These are phyloP conservation scores for Virgularia gustaviana DNA, from an alignment of 92 coral and sea anemone genomes.

Conservation along the genomic window DNA sequence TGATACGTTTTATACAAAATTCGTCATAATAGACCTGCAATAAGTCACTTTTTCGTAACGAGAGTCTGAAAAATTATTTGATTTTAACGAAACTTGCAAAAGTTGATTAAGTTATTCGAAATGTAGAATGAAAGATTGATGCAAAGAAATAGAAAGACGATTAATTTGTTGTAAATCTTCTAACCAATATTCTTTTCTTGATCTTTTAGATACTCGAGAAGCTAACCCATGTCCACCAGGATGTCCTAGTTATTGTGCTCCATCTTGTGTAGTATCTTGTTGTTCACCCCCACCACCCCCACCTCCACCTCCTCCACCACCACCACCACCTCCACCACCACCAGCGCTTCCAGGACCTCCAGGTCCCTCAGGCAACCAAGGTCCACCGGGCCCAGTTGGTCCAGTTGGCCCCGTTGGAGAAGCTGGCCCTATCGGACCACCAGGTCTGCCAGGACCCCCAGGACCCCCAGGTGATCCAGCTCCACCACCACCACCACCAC, in stretches of 20 bases:
- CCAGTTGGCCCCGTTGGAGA: conserved; percentile 99
- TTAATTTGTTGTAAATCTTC: background rate
- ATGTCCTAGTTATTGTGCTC: conserved; percentile 88
- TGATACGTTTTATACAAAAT: too few relatives aligned
- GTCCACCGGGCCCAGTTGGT: conserved; percentile 99
- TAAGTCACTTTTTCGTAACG: too few relatives aligned
- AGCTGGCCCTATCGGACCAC: conserved; percentile 98
- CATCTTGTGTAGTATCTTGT: conserved; percentile 92
- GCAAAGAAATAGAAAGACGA: too few relatives aligned
- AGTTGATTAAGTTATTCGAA: background rate
- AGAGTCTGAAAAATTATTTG: too few relatives aligned
- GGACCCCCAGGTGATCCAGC: conserved; percentile 99
- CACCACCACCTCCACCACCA: conserved; percentile 99
- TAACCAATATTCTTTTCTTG: background rate
- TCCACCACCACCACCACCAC: conserved; percentile 99
- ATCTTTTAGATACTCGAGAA: conserved; percentile 51
- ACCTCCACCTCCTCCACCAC: conserved; percentile 99
- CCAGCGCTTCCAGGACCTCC: conserved; percentile 99
- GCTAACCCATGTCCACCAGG: conserved; percentile 99
- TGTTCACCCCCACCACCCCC: conserved; percentile 99
- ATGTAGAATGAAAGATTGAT: too few relatives aligned
- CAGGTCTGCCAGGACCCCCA: conserved; percentile 97
- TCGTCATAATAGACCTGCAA: too few relatives aligned
- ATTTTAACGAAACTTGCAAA: too few relatives aligned
- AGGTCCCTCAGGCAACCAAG: conserved; percentile 97